phyloP scores from a whole-genome alignment of 2,797 vertebrate species.

The Cynodonichthys magdalenae region DNA sequence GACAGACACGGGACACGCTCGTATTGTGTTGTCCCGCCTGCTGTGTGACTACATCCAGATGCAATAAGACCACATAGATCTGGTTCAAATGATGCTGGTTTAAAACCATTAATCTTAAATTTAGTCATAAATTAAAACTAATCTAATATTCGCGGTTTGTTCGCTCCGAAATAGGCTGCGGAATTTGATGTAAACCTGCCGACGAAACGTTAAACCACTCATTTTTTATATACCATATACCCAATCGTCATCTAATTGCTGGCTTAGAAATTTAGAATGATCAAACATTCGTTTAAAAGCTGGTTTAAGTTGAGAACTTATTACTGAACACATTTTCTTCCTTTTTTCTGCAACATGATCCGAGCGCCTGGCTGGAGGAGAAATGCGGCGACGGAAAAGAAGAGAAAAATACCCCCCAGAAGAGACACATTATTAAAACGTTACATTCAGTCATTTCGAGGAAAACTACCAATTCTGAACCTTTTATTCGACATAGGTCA shows the following conservation, averaged over 20 bases:
- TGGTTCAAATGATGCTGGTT: neutral
- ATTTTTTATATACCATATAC: neutral
- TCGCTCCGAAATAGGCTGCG: no score
- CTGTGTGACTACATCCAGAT: slow-evolving; percentile 11
- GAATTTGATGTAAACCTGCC: no score
- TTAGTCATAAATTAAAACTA: neutral
- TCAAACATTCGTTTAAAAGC: neutral
- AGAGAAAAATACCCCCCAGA: slow-evolving; percentile 21
- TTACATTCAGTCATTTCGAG: neutral
- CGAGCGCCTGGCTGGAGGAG: slow-evolving; percentile 35
- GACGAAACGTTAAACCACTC: no score
- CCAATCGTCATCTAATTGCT: neutral
- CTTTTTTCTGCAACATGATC: slow-evolving; percentile 1
- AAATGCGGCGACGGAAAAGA: slow-evolving; percentile 45
- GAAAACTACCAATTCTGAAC: neutral
- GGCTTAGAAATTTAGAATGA: neutral
- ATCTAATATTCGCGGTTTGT: no score
- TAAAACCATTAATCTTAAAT: neutral
- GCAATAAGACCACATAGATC: slow-evolving; percentile 13
- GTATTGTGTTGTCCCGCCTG: slow-evolving; percentile 35
- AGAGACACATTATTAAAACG: slow-evolving; percentile 9
- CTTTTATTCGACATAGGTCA: accelerated
- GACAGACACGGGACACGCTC: slow-evolving; percentile 65
- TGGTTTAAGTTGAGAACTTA: slow-evolving; percentile 15
- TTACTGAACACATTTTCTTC: neutral